These are phyloP conservation scores for Ceyx margarethae DNA, from an alignment of 2,113 vertebrate species.

Conservation along the genomic window DNA sequence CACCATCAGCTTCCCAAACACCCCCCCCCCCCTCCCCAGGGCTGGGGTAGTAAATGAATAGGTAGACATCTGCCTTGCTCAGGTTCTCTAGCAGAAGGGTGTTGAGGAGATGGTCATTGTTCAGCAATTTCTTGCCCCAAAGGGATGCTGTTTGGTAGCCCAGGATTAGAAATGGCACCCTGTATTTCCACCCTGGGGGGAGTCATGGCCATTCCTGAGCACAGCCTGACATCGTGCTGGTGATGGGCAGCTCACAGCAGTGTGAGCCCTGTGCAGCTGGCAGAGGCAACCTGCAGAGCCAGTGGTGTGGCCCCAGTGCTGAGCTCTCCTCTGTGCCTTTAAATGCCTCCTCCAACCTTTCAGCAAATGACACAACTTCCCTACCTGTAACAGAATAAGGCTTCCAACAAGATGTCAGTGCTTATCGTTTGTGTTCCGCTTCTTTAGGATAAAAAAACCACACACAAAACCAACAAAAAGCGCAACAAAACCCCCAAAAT, in stretches of 20 bases:
- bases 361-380: background rate
- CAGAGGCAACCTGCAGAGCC: background rate
- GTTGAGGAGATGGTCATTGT: background rate
- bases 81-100: background rate
- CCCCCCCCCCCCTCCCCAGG: fast-evolving
- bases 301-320: background rate
- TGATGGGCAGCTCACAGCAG: background rate
- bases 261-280: background rate
- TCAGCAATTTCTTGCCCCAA: background rate
- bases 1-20: background rate
- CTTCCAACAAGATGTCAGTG: background rate
- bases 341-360: background rate
- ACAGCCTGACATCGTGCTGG: fast-evolving
- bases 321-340: background rate
- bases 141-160: fast-evolving
- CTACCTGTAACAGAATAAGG: background rate
- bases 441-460: background rate
- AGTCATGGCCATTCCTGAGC: background rate
- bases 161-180: background rate
- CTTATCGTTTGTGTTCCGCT: background rate
- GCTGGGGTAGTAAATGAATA: background rate
- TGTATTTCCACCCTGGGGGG: background rate
- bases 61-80: background rate
- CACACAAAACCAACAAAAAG: background rate
- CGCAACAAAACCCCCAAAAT: background rate